A percentile compares a stretch with the other conserved stretches of the same genome.
Conservation (phyloP, 2,888 invertebrate genomes). For the Eristalis intricaria region DNA sequence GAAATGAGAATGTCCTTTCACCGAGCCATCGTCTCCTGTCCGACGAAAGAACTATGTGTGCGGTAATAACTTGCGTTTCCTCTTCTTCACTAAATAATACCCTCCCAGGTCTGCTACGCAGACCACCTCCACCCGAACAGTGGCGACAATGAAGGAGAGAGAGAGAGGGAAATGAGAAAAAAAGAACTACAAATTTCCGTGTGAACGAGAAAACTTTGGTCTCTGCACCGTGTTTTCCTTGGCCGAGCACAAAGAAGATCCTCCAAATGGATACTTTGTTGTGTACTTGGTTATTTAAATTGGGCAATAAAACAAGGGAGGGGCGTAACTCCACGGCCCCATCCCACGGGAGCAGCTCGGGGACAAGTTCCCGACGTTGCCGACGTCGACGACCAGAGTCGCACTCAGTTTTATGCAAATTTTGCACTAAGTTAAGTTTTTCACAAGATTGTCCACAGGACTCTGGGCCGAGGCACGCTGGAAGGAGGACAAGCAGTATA, state of each 20-base stretch:
- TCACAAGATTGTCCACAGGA: background rate
- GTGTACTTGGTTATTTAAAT: conserved; percentile 53
- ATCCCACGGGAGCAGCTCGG: background rate
- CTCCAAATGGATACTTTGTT: conserved; percentile 43
- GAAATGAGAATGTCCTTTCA: conserved; percentile 6
- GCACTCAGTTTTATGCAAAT: conserved; percentile 27
- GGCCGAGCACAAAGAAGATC: background rate
- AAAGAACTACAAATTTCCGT: conserved; percentile 43
- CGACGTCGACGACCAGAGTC: background rate
- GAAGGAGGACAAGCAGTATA: background rate
- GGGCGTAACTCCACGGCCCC: conserved; percentile 4
- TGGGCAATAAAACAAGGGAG: conserved; percentile 52
- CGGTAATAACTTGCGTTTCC: conserved; percentile 25
- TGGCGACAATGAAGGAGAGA: too few species aligned
- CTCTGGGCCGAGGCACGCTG: background rate
- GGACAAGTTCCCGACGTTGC: conserved; percentile 13
- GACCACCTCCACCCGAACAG: background rate
- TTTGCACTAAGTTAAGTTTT: conserved; percentile 37
- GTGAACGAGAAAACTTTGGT: conserved; percentile 53
- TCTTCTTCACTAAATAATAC: background rate
- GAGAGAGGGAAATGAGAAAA: background rate
- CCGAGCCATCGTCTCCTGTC: background rate
- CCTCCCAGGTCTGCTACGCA: conserved; percentile 14
- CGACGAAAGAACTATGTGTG: conserved; percentile 28
- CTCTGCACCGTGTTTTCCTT: background rate